These are phyloP conservation scores for Pristionchus arcanus DNA, from an alignment of 2,888 invertebrate species.

Conservation along the genomic window DNA sequence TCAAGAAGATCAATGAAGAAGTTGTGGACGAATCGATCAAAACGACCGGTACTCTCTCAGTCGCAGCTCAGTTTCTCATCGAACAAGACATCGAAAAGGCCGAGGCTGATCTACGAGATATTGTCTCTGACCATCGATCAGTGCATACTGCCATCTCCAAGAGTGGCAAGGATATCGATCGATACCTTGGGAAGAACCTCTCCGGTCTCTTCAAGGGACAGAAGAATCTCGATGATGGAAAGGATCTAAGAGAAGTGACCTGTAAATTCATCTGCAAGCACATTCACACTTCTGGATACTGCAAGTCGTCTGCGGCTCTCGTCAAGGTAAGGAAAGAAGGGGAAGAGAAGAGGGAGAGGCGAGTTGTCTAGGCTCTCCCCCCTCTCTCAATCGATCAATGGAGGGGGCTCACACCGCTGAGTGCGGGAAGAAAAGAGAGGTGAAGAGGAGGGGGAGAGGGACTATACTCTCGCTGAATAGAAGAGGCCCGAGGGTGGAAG, in stretches of 20 bases:
- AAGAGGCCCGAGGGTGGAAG: not conserved
- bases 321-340: conserved; percentile 64
- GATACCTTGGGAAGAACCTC: conserved; percentile 62
- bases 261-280: conserved; percentile 30
- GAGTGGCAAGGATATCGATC: conserved; percentile 95
- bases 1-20: conserved; percentile 45
- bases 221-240: conserved; percentile 64
- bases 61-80: conserved; percentile 69
- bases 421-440: conserved; percentile 23
- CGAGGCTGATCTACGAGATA: conserved; percentile 33
- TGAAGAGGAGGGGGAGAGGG: conserved; percentile 32
- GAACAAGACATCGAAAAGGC: conserved; percentile 57
- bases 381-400: conserved; percentile 53
- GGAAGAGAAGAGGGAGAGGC: conserved; percentile 26
- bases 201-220: conserved; percentile 64
- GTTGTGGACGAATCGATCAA: conserved; percentile 52
- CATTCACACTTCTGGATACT: conserved; percentile 59
- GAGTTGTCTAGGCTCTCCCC: conserved; percentile 42
- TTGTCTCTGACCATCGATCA: conserved; percentile 85
- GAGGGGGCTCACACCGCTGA: conserved; percentile 31
- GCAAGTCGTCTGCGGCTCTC: conserved; percentile 64
- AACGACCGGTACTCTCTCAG: conserved; percentile 58
- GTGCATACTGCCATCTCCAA: conserved; percentile 90
- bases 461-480: conserved; percentile 2
- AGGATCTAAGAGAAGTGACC: not conserved